Evolutionary conservation across 2,888 invertebrate genomes (phyloP).

Genomic region (Eurytoma adleriae): DNA sequence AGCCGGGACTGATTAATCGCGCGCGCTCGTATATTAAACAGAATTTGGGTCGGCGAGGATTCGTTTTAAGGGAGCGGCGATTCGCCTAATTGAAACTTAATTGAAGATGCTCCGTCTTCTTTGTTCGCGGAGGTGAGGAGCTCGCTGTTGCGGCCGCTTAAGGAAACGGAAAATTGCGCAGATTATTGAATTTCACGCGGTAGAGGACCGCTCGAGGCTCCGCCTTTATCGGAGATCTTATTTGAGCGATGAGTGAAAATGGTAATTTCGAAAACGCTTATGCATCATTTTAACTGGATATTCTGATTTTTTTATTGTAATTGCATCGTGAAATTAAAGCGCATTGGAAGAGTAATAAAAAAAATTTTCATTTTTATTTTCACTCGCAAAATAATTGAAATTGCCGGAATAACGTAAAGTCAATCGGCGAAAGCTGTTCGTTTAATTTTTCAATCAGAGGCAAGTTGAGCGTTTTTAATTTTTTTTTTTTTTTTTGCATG

Average conservation of each 20-base stretch:
- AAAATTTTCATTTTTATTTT: too few relatives aligned
- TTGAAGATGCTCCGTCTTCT: constrained; percentile 21
- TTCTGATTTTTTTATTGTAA: not conserved
- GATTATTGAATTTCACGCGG: constrained; percentile 6
- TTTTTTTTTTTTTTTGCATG: too few relatives aligned
- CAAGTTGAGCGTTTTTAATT: too few relatives aligned
- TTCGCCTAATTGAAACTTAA: constrained; percentile 50
- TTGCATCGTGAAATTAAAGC: too few relatives aligned
- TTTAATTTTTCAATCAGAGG: too few relatives aligned
- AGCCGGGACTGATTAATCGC: constrained; percentile 11
- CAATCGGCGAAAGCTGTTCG: too few relatives aligned
- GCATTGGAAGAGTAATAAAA: too few relatives aligned
- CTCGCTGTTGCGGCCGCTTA: not conserved
- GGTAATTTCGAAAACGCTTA: not conserved
- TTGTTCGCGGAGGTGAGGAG: not conserved
- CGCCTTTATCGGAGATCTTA: constrained; percentile 17
- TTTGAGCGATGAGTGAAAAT: not conserved
- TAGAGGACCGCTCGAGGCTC: not conserved
- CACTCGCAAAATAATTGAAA: too few relatives aligned
- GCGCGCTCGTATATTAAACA: not conserved
- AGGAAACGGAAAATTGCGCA: constrained; percentile 14
- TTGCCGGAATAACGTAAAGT: too few relatives aligned
- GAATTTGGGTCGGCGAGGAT: constrained; percentile 19
- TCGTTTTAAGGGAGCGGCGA: not conserved
- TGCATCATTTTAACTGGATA: not conserved